A percentile compares a stretch with the other conserved stretches of the same genome.
These are phyloP conservation scores for Pectinophora gossypiella DNA, from an alignment of 1,140 invertebrate species.

Conservation along the genomic window DNA sequence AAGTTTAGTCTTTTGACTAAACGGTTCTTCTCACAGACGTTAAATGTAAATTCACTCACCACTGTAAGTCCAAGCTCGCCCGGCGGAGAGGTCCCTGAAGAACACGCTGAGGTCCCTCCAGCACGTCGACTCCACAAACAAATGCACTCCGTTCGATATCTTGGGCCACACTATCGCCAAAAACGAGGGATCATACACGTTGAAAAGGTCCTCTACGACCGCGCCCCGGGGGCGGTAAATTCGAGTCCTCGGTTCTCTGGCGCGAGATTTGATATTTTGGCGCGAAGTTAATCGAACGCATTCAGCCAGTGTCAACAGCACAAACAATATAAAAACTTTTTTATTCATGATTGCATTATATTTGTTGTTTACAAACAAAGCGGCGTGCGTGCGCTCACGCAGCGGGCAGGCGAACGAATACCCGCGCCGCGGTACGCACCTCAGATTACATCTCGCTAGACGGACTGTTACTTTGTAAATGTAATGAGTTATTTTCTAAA, in stretches of 20 bases:
- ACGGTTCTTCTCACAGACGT: too few relatives aligned
- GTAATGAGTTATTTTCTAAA: constrained; percentile 2
- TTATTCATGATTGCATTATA: constrained; percentile 15
- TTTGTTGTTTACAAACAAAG: constrained; percentile 5
- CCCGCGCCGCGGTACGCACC: not conserved
- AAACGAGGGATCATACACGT: constrained; percentile 66
- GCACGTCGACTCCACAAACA: constrained; percentile 45
- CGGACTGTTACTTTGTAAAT: not conserved
- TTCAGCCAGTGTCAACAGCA: constrained; percentile 28
- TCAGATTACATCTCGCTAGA: not conserved
- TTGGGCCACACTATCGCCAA: constrained; percentile 69
- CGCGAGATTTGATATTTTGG: constrained; percentile 13
- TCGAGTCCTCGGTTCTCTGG: not conserved
- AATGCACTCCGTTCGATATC: constrained; percentile 65
- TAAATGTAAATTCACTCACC: constrained; percentile 61
- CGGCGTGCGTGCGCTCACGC: constrained; percentile 8
- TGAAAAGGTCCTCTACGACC: constrained; percentile 58
- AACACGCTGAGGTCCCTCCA: constrained; percentile 59
- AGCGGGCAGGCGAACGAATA: not conserved
- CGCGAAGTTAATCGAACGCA: constrained; percentile 22
- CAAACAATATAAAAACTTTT: constrained; percentile 29
- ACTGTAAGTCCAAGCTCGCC: constrained; percentile 62
- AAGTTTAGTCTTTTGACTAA: too few relatives aligned
- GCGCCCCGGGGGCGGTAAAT: constrained; percentile 32
- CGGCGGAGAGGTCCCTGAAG: constrained; percentile 58